Base-by-base conservation (phyloP, 2,888 invertebrate species). In the Idaea straminata region DNA sequence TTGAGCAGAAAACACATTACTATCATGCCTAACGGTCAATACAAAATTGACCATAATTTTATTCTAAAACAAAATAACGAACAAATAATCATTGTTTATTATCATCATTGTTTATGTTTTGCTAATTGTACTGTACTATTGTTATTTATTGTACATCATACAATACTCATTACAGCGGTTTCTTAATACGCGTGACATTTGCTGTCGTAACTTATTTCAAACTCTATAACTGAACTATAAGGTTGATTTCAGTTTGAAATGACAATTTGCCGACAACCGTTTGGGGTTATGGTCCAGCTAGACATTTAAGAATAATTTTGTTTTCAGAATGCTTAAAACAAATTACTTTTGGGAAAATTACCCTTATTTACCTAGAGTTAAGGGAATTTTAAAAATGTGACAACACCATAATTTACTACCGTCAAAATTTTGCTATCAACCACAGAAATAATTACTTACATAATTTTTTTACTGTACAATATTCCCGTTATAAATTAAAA, bases 101-200 rank as follows among this genome's bases (percentile, higher is more conserved):
- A 47, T 47, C 47, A 13, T 13, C 47, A 47, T 13, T 47, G 47
- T 47, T 6, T 47, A 68, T 66, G 66, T 74, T 78, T 79, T 81
- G 76, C 78, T 74, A 60, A 62, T 71, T 72, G 72, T 69, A 72
- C 71, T 71, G 61, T 69, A 66, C 74, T 75, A 77, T 74, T 77
- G 62, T 68, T 58, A 62, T 63, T 72, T 69, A 71, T 77, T 68
- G 72, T 77, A 25, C 25, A 25, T 25, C 25, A 25, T 75, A 81
- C 77, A 80, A 83, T 69, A 65, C 77, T 81, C 76, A 79, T 84
- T 85, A 80, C 72, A 83, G 87, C 68, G 90, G 90, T 87, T 47
- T 74, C 83, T 80, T 78, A 85, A 84, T 80, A 89, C 84, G 87
- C 87, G 77, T 72, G 90, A 82, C 69, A 72, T 66, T 63, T 59